Conservation (phyloP, 1,140 invertebrate species). For the Cepaea nemoralis region DNA sequence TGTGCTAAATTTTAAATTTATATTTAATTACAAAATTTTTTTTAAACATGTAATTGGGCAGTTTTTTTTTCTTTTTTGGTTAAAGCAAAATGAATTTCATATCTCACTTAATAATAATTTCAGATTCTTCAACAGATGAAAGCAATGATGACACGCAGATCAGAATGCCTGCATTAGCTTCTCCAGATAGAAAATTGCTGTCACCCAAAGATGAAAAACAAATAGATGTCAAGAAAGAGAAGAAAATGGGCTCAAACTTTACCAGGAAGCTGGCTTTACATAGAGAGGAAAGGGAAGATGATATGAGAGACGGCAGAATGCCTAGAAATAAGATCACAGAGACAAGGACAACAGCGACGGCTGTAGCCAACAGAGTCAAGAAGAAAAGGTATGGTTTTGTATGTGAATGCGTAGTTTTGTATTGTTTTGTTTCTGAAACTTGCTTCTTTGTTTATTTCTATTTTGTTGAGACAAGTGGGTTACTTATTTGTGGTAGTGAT, state of each 20-base stretch:
- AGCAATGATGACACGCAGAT: neutral
- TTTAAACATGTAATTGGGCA: neutral
- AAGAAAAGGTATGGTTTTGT: neutral
- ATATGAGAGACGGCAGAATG: neutral
- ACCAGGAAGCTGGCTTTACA: neutral
- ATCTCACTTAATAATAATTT: slow-evolving; percentile 5
- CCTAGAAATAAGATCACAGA: neutral
- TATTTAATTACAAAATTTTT: too few species aligned
- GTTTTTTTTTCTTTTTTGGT: neutral
- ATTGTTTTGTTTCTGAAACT: too few species aligned
- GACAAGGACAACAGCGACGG: too few species aligned
- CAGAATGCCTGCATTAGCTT: neutral
- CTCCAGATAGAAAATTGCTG: slow-evolving; percentile 24
- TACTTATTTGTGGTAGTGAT: too few species aligned
- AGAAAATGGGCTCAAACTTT: neutral
- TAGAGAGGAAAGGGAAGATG: neutral
- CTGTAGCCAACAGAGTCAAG: neutral
- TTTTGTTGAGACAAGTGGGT: too few species aligned
- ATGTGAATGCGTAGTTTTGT: too few species aligned
- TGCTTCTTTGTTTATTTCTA: too few species aligned
- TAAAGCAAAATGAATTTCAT: slow-evolving; percentile 1
- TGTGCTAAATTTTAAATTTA: too few species aligned
- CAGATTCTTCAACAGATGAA: slow-evolving; percentile 44
- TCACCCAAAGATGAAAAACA: neutral
- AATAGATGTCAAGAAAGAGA: slow-evolving; percentile 22